phyloP scores from a whole-genome alignment of 53 echinoderm and acorn worm species.

The Crossaster papposus region DNA sequence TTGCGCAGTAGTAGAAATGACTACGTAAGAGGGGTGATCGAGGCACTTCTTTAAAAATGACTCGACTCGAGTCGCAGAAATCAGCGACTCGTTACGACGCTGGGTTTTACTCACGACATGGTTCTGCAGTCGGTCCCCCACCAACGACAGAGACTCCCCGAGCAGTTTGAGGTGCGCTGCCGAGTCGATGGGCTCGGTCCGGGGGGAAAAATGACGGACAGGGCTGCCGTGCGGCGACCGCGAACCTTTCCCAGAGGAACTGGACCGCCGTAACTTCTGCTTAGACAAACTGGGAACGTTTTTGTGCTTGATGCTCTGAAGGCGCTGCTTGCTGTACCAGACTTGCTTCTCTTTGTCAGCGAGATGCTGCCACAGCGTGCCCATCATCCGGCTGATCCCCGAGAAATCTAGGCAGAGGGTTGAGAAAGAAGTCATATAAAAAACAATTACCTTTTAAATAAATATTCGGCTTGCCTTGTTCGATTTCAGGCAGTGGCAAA shows the following conservation, averaged over 20 bases:
- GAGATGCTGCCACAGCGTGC: slow-evolving; percentile 73
- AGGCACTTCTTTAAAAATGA: no score
- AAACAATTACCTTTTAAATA: background rate
- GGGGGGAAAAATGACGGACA: slow-evolving; percentile 57
- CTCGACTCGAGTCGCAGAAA: no score
- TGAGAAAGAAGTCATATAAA: background rate
- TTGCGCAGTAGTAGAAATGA: no score
- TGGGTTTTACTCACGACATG: slow-evolving; percentile 60
- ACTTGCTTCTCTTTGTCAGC: slow-evolving; percentile 77
- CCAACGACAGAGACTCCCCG: slow-evolving; percentile 82
- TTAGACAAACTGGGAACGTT: slow-evolving; percentile 74
- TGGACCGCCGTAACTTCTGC: slow-evolving; percentile 43
- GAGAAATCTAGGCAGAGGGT: slow-evolving; percentile 65
- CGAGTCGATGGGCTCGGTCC: slow-evolving; percentile 88
- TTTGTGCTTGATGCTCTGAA: slow-evolving; percentile 68
- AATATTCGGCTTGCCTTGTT: background rate
- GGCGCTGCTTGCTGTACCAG: slow-evolving; percentile 67
- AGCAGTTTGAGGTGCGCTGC: slow-evolving; percentile 93
- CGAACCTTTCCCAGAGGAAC: slow-evolving; percentile 16
- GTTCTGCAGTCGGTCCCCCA: slow-evolving; percentile 77
- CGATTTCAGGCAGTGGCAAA: background rate
- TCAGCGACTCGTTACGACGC: no score
- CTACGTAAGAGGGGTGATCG: no score
- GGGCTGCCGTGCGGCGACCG: slow-evolving; percentile 44
- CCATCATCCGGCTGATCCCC: slow-evolving; percentile 71